phyloP scores from a whole-genome alignment of 2,888 invertebrate species.

The Tuta absoluta region DNA sequence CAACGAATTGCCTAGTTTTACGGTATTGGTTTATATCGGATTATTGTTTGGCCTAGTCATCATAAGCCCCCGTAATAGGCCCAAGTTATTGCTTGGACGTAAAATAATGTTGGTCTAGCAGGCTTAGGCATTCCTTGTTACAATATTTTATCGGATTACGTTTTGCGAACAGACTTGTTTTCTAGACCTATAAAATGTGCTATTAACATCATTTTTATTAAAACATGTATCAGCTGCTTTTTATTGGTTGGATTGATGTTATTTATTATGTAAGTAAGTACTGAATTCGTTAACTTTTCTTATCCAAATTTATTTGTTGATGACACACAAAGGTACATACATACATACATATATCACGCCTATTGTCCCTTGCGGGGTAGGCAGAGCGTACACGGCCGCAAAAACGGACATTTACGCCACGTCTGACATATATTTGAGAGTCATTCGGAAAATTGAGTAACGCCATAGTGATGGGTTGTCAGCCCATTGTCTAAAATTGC shows the following conservation, averaged over 20 bases:
- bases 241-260: not conserved
- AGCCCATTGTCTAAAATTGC: no score
- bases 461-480: no score
- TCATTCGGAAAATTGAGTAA: no score
- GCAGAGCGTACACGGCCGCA: no score
- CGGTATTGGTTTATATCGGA: constrained; percentile 47
- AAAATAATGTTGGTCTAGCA: constrained; percentile 21
- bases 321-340: no score
- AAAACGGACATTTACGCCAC: no score
- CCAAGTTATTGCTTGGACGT: constrained; percentile 27
- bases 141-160: constrained; percentile 20
- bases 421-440: no score
- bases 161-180: not conserved
- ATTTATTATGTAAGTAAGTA: not conserved
- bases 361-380: no score
- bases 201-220: not conserved
- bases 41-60: constrained; percentile 49
- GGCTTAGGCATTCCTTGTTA: constrained; percentile 14
- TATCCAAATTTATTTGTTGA: no score
- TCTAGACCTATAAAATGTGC: not conserved
- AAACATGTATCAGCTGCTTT: not conserved
- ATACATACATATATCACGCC: no score
- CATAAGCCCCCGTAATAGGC: constrained; percentile 39
- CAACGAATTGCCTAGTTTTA: constrained; percentile 65
- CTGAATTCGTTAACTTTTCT: no score